phyloP scores from a whole-genome alignment of 2,113 vertebrate genomes.

The Hoplias malabaricus region DNA sequence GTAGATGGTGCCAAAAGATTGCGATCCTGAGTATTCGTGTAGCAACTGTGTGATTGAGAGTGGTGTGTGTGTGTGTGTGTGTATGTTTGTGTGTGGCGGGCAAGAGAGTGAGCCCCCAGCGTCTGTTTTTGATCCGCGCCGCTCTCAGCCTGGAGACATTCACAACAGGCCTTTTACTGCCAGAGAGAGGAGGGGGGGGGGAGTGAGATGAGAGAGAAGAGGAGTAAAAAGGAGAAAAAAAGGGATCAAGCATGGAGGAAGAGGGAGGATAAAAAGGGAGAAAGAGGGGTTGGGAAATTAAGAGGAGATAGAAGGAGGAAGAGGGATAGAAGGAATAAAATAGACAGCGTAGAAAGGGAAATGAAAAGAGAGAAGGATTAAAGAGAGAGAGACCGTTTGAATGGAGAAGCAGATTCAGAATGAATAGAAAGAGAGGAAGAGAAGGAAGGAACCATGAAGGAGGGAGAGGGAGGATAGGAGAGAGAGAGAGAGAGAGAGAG shows the following conservation, averaged over 20 bases:
- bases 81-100: background rate
- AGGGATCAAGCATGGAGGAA: background rate
- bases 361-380: background rate
- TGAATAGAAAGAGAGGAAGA: background rate
- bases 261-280: background rate
- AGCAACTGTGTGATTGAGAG: background rate
- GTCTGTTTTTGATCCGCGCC: conserved; percentile 46
- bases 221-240: background rate
- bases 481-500: conserved; percentile 4
- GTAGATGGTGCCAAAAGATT: too few species aligned
- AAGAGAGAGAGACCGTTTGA: background rate
- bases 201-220: background rate
- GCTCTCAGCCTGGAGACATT: conserved; percentile 41
- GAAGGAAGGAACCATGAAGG: conserved; percentile 1
- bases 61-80: conserved; percentile 8
- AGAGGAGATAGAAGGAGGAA: too few species aligned
- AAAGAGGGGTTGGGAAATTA: background rate
- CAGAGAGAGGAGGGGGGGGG: conserved; percentile 18
- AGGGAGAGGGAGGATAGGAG: background rate
- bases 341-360: too few species aligned
- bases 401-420: too few species aligned
- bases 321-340: too few species aligned
- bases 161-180: conserved; percentile 53
- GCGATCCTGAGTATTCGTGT: too few species aligned
- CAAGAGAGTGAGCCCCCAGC: conserved; percentile 19